A percentile compares a stretch with the other conserved stretches of the same genome.
Conservation (phyloP, 2,888 invertebrate genomes). For the Tachystola acroxantha region DNA sequence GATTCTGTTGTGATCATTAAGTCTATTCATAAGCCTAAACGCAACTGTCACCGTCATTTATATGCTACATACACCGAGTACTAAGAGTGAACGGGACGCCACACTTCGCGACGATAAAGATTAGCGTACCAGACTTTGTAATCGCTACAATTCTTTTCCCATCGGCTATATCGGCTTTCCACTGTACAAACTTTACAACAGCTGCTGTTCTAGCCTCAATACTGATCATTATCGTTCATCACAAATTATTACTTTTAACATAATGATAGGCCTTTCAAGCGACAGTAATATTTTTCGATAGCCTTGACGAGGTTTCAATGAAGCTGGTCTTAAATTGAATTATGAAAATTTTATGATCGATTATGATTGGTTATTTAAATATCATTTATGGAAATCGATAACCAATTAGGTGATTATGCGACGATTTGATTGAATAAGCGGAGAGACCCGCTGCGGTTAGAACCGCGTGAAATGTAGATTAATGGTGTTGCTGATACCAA, state of each 20-base stretch:
- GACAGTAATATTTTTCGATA: constrained; percentile 23
- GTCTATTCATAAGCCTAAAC: too few species aligned
- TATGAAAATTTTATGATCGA: constrained; percentile 35
- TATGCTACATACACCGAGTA: too few species aligned
- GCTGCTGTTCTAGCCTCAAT: background rate
- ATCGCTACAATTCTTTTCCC: too few species aligned
- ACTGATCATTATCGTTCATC: background rate
- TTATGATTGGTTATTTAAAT: constrained; percentile 32
- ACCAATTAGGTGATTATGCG: constrained; percentile 25
- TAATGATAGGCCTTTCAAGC: constrained; percentile 3
- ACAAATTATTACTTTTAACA: constrained; percentile 1
- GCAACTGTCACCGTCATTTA: too few species aligned
- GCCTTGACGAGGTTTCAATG: constrained; percentile 18
- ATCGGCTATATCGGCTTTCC: too few species aligned
- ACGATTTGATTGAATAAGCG: constrained; percentile 10
- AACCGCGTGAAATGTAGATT: background rate
- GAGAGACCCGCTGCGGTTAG: too few species aligned
- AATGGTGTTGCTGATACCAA: background rate
- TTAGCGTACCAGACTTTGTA: too few species aligned
- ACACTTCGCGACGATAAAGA: too few species aligned
- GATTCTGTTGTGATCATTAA: too few species aligned
- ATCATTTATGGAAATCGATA: constrained; percentile 30
- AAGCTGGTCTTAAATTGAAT: constrained; percentile 20
- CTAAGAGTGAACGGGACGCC: too few species aligned
- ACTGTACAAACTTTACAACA: too few species aligned